Evolutionary conservation across 2,888 invertebrate species (phyloP).

Genomic region (Rhagonycha lutea): DNA sequence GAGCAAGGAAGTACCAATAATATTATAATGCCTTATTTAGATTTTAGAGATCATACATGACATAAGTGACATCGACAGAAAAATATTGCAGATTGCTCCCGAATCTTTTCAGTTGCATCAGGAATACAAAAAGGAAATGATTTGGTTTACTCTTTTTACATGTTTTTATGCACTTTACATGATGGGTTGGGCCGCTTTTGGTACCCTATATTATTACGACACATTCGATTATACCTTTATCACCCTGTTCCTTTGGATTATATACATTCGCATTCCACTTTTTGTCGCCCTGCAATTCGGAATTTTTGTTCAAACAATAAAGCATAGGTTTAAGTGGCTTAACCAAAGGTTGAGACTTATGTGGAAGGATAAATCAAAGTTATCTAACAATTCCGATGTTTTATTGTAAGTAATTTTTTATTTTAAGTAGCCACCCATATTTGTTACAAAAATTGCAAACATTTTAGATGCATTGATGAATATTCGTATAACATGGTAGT

Average conservation of each 20-base stretch:
- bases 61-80: neutral
- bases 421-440: neutral
- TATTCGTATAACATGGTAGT: neutral
- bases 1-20: neutral
- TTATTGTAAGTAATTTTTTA: neutral
- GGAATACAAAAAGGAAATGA: neutral
- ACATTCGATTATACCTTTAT: neutral
- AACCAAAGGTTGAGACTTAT: neutral
- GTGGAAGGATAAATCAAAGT: neutral
- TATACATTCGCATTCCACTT: neutral
- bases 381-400: neutral
- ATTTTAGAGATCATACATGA: neutral
- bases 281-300: neutral
- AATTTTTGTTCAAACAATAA: neutral
- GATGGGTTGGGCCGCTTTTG: neutral
- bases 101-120: neutral
- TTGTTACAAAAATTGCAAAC: neutral
- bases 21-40: neutral
- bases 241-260: neutral
- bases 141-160: neutral
- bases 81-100: neutral
- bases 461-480: neutral
- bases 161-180: neutral
- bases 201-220: neutral
- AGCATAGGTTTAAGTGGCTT: neutral